Evolutionary conservation across 2,113 vertebrate genomes (phyloP).

Genomic region (Lepus timidus): DNA sequence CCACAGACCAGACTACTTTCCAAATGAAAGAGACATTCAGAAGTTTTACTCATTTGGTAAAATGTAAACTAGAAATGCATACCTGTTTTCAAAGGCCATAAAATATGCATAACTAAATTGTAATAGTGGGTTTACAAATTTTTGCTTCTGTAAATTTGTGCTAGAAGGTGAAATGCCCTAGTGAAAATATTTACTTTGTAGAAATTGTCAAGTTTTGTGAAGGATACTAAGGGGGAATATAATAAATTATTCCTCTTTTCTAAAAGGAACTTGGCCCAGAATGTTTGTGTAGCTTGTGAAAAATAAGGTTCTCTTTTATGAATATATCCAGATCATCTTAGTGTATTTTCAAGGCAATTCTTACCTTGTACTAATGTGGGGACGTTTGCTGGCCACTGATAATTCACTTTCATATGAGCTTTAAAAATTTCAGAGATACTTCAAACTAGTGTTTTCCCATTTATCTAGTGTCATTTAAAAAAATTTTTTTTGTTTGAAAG

Average conservation of each 20-base stretch:
- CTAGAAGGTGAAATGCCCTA: conserved; percentile 82
- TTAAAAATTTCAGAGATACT: not conserved
- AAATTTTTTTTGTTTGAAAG: not conserved
- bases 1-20: conserved; percentile 28
- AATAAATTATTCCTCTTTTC: conserved; percentile 40
- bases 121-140: conserved; percentile 62
- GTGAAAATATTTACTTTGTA: conserved; percentile 80
- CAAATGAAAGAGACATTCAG: conserved; percentile 60
- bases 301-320: not conserved
- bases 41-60: conserved; percentile 54
- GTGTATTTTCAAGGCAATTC: not conserved
- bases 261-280: not conserved
- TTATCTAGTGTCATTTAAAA: not conserved
- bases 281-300: not conserved
- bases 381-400: not conserved
- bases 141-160: conserved; percentile 80
- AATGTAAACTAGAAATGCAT: conserved; percentile 67
- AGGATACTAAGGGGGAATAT: conserved; percentile 15
- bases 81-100: conserved; percentile 52
- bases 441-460: too few relatives aligned
- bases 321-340: not conserved
- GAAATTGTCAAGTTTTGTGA: conserved; percentile 71
- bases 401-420: conserved; percentile 10
- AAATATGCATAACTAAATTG: conserved; percentile 65
- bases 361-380: not conserved